Evolutionary conservation across 2,797 vertebrate species (phyloP).

Genomic region (Nothura maculosa): DNA sequence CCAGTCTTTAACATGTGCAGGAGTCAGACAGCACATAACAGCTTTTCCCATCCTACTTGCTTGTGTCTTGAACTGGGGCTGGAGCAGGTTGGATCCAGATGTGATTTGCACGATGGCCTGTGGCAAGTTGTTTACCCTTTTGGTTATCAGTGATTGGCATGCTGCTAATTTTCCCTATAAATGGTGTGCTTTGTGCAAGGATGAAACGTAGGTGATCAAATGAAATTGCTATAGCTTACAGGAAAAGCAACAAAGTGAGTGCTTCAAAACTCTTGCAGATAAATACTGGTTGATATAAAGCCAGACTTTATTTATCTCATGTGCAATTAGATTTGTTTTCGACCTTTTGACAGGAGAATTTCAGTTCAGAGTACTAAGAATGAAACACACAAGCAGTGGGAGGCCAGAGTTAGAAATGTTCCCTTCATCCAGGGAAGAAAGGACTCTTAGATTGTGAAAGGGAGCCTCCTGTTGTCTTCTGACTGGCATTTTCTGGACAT

Average conservation of each 20-base stretch:
- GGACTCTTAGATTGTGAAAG: slow-evolving; percentile 54
- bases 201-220: not conserved
- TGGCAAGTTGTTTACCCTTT: not conserved
- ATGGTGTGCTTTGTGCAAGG: not conserved
- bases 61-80: not conserved
- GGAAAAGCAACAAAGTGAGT: not conserved
- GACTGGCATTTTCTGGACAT: slow-evolving; percentile 47
- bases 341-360: slow-evolving; percentile 13
- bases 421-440: slow-evolving; percentile 50
- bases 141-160: not conserved
- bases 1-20: not conserved
- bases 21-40: not conserved
- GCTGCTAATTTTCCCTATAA: not conserved
- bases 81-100: not conserved
- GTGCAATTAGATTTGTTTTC: slow-evolving; percentile 20
- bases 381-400: slow-evolving; percentile 33
- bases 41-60: not conserved
- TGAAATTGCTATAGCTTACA: not conserved
- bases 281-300: not conserved
- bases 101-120: not conserved
- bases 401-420: slow-evolving; percentile 17
- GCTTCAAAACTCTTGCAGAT: not conserved
- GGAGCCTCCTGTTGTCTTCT: slow-evolving; percentile 71
- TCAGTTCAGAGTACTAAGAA: slow-evolving; percentile 13
- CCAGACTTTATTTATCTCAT: not conserved